phyloP scores from a whole-genome alignment of 2,888 invertebrate genomes.

The Ptilodon capucinus region DNA sequence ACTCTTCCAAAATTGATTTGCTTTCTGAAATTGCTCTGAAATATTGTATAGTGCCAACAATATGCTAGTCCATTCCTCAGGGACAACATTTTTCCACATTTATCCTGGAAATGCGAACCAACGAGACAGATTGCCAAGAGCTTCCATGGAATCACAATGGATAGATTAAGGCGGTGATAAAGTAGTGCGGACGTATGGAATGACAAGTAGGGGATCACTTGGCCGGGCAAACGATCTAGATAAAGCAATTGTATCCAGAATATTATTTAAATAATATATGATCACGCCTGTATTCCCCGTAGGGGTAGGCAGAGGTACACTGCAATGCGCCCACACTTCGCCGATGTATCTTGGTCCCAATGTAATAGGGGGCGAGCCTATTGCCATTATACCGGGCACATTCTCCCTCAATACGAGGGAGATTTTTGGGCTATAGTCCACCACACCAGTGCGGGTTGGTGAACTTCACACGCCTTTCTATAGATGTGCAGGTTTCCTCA shows the following conservation, averaged over 20 bases:
- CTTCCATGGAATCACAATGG: conserved; percentile 20
- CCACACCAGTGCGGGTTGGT: too few relatives aligned
- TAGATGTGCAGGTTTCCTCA: too few relatives aligned
- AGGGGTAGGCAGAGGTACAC: too few relatives aligned
- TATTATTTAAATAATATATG: conserved; percentile 1
- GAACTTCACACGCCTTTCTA: too few relatives aligned
- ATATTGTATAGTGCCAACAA: neutral
- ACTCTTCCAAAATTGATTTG: too few relatives aligned
- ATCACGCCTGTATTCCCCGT: too few relatives aligned
- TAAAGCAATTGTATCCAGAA: conserved; percentile 7
- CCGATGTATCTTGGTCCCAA: too few relatives aligned
- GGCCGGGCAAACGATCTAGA: conserved; percentile 16
- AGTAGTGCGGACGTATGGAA: conserved; percentile 26
- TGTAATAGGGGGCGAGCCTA: too few relatives aligned
- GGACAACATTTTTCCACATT: neutral
- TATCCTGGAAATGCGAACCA: neutral
- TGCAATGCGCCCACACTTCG: too few relatives aligned
- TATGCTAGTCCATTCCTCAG: neutral
- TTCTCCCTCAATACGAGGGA: too few relatives aligned
- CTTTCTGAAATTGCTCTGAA: neutral
- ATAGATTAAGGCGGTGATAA: conserved; percentile 29
- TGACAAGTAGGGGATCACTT: conserved; percentile 31
- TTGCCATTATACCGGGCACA: too few relatives aligned
- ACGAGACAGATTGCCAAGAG: conserved; percentile 8
- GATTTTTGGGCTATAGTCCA: too few relatives aligned